Evolutionary conservation across 2,113 vertebrate genomes (phyloP).

Genomic region (Elachura formosa): DNA sequence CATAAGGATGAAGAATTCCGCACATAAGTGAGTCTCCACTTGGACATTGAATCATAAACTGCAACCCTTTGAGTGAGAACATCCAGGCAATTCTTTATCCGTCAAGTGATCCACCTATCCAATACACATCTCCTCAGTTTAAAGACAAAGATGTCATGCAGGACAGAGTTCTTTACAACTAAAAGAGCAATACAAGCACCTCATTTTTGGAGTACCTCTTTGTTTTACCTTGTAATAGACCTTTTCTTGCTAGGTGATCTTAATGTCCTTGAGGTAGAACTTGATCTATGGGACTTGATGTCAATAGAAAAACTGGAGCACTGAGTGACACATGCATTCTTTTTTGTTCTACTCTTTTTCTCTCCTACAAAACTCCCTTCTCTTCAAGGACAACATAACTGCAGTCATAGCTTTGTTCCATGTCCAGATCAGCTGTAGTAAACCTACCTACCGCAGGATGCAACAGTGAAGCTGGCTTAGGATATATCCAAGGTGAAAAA

Average conservation of each 20-base stretch:
- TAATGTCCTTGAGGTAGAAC: neutral
- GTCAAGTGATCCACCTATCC: neutral
- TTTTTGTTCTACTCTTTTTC: neutral
- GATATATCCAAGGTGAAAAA: neutral
- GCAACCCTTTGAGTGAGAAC: neutral
- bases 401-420: neutral
- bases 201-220: neutral
- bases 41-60: neutral
- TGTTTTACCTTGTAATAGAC: neutral
- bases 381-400: neutral
- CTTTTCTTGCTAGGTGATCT: neutral
- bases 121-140: neutral
- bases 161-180: neutral
- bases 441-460: neutral
- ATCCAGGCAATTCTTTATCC: neutral
- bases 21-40: neutral
- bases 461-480: neutral
- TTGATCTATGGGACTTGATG: neutral
- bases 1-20: neutral
- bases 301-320: neutral
- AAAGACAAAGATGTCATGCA: neutral
- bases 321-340: neutral
- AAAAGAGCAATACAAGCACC: neutral
- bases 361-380: neutral
- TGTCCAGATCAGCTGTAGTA: neutral